phyloP scores from a whole-genome alignment of 2,797 vertebrate genomes.

The Myiotriccus ornatus region DNA sequence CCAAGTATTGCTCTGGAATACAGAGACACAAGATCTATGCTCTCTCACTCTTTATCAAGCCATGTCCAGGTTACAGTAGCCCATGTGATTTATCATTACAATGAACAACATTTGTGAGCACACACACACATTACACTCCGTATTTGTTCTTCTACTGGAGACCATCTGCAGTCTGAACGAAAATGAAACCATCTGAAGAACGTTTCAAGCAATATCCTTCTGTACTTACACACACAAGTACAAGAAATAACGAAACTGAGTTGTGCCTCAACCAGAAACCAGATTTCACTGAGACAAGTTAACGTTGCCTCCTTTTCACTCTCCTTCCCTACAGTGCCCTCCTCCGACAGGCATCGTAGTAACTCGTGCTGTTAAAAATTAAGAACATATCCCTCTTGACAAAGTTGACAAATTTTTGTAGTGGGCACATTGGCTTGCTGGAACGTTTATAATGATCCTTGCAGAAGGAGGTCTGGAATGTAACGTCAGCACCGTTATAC shows the following conservation, averaged over 20 bases:
- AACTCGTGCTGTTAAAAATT: constrained; percentile 85
- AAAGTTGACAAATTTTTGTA: constrained; percentile 88
- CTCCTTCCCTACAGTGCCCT: constrained; percentile 61
- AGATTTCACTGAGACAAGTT: background rate
- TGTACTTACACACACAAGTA: background rate
- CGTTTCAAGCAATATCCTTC: constrained; percentile 10
- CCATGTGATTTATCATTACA: background rate
- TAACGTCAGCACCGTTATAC: constrained; percentile 95
- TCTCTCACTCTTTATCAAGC: background rate
- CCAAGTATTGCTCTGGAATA: constrained; percentile 16
- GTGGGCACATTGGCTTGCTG: constrained; percentile 87
- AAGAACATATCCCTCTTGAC: constrained; percentile 91
- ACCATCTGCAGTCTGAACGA: background rate
- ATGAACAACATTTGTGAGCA: background rate
- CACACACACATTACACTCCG: background rate
- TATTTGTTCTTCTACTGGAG: background rate
- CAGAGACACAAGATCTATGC: background rate
- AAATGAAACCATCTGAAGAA: background rate
- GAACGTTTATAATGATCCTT: constrained; percentile 75
- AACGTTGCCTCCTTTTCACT: background rate
- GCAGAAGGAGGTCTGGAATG: constrained; percentile 92
- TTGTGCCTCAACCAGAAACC: background rate
- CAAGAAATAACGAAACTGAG: background rate
- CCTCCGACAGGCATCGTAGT: constrained; percentile 87
- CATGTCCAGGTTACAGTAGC: constrained; percentile 14